Evolutionary conservation across 2,113 vertebrate genomes (phyloP).

Genomic region (Chionomys nivalis): DNA sequence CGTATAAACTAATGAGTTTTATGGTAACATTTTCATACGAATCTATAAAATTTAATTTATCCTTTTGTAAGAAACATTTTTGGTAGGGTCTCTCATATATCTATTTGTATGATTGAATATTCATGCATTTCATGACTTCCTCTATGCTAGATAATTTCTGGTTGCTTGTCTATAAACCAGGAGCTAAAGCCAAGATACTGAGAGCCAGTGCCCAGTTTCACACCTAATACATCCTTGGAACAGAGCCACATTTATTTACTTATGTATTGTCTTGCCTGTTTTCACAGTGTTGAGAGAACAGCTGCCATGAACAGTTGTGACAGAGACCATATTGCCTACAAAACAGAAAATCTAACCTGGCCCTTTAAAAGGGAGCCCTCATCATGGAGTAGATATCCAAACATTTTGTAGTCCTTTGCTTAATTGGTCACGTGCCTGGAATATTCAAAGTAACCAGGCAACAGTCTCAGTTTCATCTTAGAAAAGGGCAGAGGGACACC

Average conservation of each 20-base stretch:
- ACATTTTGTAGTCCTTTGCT: not conserved
- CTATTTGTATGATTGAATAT: not conserved
- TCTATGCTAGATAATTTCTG: not conserved
- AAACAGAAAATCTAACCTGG: not conserved
- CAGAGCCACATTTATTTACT: not conserved
- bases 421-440: not conserved
- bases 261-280: not conserved
- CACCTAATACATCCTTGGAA: not conserved
- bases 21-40: not conserved
- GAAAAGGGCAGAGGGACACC: not conserved
- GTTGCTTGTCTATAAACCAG: not conserved
- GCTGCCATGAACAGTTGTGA: not conserved
- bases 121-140: not conserved
- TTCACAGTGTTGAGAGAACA: not conserved
- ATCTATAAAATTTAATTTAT: not conserved
- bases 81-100: not conserved
- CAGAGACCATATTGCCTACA: not conserved
- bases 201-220: not conserved
- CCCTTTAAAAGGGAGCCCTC: not conserved
- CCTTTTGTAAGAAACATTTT: not conserved
- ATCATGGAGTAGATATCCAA: not conserved
- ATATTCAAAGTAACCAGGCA: not conserved
- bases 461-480: not conserved
- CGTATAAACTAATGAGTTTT: not conserved
- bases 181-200: not conserved